A percentile compares a stretch with the other conserved stretches of the same genome.
Evolutionary conservation across 1,140 invertebrate species (phyloP).

Genomic region (Homarus americanus): DNA sequence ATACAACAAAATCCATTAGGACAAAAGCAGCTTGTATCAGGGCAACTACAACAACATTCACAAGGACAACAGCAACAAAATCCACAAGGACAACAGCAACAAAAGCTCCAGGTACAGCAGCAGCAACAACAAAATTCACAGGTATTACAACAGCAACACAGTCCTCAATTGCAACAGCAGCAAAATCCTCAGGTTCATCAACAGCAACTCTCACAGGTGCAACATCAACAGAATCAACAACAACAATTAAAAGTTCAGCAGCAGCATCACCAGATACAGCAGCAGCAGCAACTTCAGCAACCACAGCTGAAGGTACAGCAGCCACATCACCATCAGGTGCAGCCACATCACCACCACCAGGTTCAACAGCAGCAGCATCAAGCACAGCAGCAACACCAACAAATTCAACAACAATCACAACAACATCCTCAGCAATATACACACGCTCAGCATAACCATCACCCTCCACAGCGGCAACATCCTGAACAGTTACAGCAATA

Average conservation of each 20-base stretch:
- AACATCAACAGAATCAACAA: conserved; percentile 2
- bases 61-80: conserved; percentile 15
- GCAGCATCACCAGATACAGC: conserved; percentile 23
- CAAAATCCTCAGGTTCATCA: conserved; percentile 15
- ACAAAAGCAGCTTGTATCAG: conserved; percentile 21
- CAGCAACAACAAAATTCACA: conserved; percentile 15
- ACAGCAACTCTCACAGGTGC: conserved; percentile 21
- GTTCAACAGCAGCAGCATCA: conserved; percentile 32
- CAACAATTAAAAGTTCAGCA: not conserved
- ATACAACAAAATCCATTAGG: conserved; percentile 13
- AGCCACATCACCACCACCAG: conserved; percentile 17
- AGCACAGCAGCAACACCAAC: conserved; percentile 18
- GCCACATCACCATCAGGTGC: conserved; percentile 30
- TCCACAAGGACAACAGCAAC: conserved; percentile 5
- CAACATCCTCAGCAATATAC: conserved; percentile 7
- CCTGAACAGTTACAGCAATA: conserved; percentile 21
- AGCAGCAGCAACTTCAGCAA: conserved; percentile 42
- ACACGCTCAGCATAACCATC: not conserved
- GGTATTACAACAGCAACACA: conserved; percentile 1
- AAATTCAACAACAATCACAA: not conserved
- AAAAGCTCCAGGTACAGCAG: conserved; percentile 13
- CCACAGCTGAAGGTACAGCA: conserved; percentile 8
- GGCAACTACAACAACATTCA: conserved; percentile 12
- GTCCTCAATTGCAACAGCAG: conserved; percentile 35
- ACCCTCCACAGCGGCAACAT: conserved; percentile 17